A percentile compares a stretch with the other conserved stretches of the same genome.
phyloP scores from a whole-genome alignment of 2,888 invertebrate species.

The Notocelia uddmanniana region DNA sequence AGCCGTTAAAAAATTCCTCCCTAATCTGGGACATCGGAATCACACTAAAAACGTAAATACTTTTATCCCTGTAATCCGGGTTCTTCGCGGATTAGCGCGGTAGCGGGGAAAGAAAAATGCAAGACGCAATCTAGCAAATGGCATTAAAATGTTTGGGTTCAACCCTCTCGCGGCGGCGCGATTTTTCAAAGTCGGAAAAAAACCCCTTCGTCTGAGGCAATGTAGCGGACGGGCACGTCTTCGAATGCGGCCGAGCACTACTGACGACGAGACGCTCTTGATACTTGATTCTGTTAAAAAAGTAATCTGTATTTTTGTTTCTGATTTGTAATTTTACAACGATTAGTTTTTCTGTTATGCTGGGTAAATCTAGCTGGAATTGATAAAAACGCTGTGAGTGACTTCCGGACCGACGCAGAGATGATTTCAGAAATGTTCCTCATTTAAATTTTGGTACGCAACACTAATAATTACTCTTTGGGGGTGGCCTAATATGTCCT shows the following conservation, averaged over 20 bases:
- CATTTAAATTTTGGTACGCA: too few species aligned
- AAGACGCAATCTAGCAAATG: constrained; percentile 86
- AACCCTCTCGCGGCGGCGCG: constrained; percentile 80
- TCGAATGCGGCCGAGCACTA: constrained; percentile 71
- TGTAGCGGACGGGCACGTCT: constrained; percentile 84
- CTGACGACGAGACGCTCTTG: constrained; percentile 58
- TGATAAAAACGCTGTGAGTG: too few species aligned
- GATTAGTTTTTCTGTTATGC: neutral
- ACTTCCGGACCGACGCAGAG: too few species aligned
- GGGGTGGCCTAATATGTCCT: too few species aligned
- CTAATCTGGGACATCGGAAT: constrained; percentile 79
- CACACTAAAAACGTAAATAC: constrained; percentile 83
- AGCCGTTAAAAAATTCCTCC: constrained; percentile 78
- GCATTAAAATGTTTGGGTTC: constrained; percentile 85
- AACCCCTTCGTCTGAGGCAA: constrained; percentile 79
- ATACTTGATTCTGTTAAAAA: constrained; percentile 59
- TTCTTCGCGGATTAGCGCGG: constrained; percentile 84
- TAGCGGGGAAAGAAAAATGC: constrained; percentile 80
- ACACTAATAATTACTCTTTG: too few species aligned
- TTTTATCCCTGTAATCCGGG: constrained; percentile 80
- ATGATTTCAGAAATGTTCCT: too few species aligned
- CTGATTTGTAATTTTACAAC: neutral
- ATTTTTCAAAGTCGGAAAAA: constrained; percentile 85
- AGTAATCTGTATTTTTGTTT: neutral
- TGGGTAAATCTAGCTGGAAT: too few species aligned